phyloP scores from a whole-genome alignment of 2,113 vertebrate genomes.

The Leucopternis melanops region DNA sequence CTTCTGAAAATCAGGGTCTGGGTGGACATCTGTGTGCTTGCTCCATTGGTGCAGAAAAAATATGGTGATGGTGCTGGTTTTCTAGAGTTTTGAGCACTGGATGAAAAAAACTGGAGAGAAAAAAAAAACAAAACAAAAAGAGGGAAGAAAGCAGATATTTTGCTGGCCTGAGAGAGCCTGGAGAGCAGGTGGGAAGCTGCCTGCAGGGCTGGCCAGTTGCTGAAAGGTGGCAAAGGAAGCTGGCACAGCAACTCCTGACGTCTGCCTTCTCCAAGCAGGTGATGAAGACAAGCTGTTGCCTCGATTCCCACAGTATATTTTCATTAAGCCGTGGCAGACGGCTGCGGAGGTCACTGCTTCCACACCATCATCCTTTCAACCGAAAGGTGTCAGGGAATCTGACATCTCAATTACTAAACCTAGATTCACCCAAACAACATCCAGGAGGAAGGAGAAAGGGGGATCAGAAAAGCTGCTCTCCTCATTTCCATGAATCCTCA shows the following conservation, averaged over 20 bases:
- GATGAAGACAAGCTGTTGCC: conserved; percentile 42
- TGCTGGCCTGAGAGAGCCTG: neutral
- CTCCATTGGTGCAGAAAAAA: neutral
- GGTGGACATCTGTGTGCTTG: neutral
- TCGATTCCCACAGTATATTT: conserved; percentile 46
- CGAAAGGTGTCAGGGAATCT: neutral
- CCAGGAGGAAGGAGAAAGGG: neutral
- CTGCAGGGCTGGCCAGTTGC: neutral
- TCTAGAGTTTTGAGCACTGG: neutral
- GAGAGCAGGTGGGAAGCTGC: conserved; percentile 8
- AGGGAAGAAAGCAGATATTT: neutral
- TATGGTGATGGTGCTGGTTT: fast-evolving
- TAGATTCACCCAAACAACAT: neutral
- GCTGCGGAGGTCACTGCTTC: conserved; percentile 17
- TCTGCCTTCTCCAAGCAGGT: neutral
- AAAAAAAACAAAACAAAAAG: too few species aligned
- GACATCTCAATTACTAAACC: conserved; percentile 25
- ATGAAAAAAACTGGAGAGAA: neutral
- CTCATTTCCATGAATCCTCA: neutral
- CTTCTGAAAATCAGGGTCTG: neutral
- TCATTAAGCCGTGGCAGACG: conserved; percentile 51
- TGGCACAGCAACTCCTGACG: neutral
- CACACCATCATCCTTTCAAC: conserved; percentile 12
- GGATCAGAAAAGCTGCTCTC: neutral
- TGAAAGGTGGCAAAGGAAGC: conserved; percentile 18